Conservation (phyloP, 2,888 invertebrate genomes). For the Xestia rhomboidea region DNA sequence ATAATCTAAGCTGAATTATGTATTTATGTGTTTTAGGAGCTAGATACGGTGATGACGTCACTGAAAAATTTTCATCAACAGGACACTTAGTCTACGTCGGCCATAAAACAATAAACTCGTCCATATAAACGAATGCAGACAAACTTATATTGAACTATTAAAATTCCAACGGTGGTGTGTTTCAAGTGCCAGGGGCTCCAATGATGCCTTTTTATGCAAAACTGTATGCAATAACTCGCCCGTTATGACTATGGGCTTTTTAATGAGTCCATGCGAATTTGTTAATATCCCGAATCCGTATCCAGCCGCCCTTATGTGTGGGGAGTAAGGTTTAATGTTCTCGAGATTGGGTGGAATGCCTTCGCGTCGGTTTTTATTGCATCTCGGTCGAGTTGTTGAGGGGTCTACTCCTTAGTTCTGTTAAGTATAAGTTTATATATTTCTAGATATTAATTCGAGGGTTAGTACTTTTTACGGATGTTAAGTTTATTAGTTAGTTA, state of each 20-base stretch:
- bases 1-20: slow-evolving; percentile 13
- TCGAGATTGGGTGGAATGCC: slow-evolving; percentile 51
- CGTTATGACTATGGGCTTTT: slow-evolving; percentile 77
- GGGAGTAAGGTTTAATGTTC: slow-evolving; percentile 58
- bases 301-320: slow-evolving; percentile 41
- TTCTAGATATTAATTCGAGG: slow-evolving; percentile 60
- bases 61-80: slow-evolving; percentile 16
- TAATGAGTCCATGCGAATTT: slow-evolving; percentile 78
- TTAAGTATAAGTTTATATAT: slow-evolving; percentile 60
- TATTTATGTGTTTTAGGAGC: slow-evolving; percentile 4
- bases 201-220: slow-evolving; percentile 83
- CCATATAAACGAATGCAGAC: slow-evolving; percentile 66
- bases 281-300: slow-evolving; percentile 52
- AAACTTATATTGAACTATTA: slow-evolving; percentile 80
- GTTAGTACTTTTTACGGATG: slow-evolving; percentile 51
- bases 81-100: not conserved
- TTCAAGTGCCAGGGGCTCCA: slow-evolving; percentile 44
- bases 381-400: slow-evolving; percentile 54
- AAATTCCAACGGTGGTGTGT: slow-evolving; percentile 75
- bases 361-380: slow-evolving; percentile 67
- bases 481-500: slow-evolving; percentile 52
- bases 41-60: slow-evolving; percentile 24
- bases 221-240: slow-evolving; percentile 80
- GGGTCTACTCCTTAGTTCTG: slow-evolving; percentile 53
- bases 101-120: slow-evolving; percentile 71